Evolutionary conservation across 2,888 invertebrate genomes (phyloP), one percentile per base, ranked within the genome.

Genomic region (Lasiommata megera): DNA sequence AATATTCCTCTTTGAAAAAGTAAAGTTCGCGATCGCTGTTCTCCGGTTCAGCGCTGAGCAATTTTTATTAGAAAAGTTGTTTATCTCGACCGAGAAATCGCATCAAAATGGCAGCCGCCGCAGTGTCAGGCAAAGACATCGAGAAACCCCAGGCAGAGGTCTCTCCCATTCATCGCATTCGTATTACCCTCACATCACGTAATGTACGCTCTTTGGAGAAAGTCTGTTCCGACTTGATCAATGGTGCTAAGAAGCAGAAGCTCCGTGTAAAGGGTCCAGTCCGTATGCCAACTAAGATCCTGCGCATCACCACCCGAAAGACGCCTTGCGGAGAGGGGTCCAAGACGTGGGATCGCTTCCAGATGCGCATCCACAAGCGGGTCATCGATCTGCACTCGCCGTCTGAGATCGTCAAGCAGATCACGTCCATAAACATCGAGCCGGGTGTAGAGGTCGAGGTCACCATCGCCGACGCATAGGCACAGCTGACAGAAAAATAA

Each of bases 271-370:
- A 99, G 93, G 99, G 99, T 58, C 99, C 99, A 65, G 98, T 99
- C 60, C 96, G 99, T 78, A 98, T 99, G 98, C 99, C 99, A 41
- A 99, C 99, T 68, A 99, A 99, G 92, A 94, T 95, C 65, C 93
- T 99, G 57, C 95, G 99, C 75, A 99, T 99, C 86, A 99, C 99
- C 36, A 99, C 99, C 60, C 95, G 99, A 72, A 99, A 99, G 90
- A 99, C 99, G 18, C 99, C 99, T 77, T 99, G 99, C 82, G 99
- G 99, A 93, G 99, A 99, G 89, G 99, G 99, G 91, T 99, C 99
- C 67, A 99, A 99, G 92, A 99, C 99, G 47, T 99, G 99, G 99
- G 99, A 99, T 93, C 93, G 98, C 63, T 97, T 95, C 91, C 95
- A 96, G 92, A 99, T 99, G 99, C 93, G 99, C 68, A 99, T 99